Base-by-base conservation (phyloP, 2,888 invertebrate species). In the Tachina fera region DNA sequence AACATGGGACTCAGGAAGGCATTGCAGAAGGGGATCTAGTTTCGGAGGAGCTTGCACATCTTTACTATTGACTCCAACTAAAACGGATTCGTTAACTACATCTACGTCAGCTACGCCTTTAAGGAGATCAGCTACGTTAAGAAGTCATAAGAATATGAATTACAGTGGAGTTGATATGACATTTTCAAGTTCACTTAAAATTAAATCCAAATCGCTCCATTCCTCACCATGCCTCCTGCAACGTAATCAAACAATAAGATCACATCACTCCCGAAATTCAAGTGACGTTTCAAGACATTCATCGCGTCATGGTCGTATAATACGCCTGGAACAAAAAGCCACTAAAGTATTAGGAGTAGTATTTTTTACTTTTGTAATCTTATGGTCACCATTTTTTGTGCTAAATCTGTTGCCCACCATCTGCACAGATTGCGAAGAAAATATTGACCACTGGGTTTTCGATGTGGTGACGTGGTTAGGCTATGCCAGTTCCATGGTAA, bases 381-480 rank as follows among this genome's bases (percentile, higher is more conserved):
- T 98, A 51, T 98, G 98, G 98, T 97, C 98, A n/a, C 98, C 98
- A 13, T 98, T 98, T 93, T 98, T 98, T 92, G 96, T 97, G 9
- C 94, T 97, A 13, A 98, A 98, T 91, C 94, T 98, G 91, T 93
- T 98, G 87, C 96, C 97, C 14, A 96, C 96, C 0, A 94, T 98
- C 10, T 98, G 98, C 90, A 95, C 95, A 10, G 95, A 96, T 87
- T 98, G 97, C 90, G 97, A 97, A 90, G 94, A 95, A 53, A 94
- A 95, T 80, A 95, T 97, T 71, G 95, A 96, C 74, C 95, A 94
- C 87, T 96, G 97, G 94, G 96, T 97, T 61, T 96, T 97, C 90
- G 97, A 97, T 91, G 94, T 97, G 85, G 98, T 97, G 80, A 95
- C 98, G 65, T 98, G 98, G 98, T 93, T 98, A 86, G 98, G 98